Evolutionary conservation across 1,140 invertebrate species (phyloP), one percentile per base, ranked within the genome.

Genomic region (Sycophila sp.): DNA sequence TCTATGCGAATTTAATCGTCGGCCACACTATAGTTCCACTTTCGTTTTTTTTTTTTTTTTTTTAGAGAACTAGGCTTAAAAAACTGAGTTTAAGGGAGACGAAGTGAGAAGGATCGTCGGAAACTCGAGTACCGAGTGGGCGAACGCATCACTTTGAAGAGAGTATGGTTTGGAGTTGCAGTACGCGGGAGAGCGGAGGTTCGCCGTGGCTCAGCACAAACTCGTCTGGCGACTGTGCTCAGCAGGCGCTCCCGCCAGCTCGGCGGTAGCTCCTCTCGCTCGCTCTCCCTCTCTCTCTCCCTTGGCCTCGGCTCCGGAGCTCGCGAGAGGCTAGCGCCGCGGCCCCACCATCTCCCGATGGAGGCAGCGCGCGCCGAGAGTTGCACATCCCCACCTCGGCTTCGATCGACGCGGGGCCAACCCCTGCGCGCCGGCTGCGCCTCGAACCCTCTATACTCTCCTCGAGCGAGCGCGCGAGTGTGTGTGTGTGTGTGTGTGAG

Each of bases 171-270:
- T n/a, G n/a, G n/a, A n/a, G n/a, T n/a, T n/a, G n/a, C n/a, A n/a
- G n/a, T n/a, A n/a, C n/a, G n/a, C n/a, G n/a, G 72, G 75, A 73
- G 75, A 76, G 74, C 72, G 65, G 67, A 62, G 47, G 78, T 73
- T 78, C 76, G 73, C 80, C 71, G 77, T 75, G 70, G 74, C 76
- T 80, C 78, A 76, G 80, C 79, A 82, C 76, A 79, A 85, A 85
- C 83, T 80, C 83, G 83, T 85, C 83, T 85, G 6, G 32, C 22
- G 15, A 17, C 55, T 13, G n/a, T 7, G 55, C 30, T 15, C 32
- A 13, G 47, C 10, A 19, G 6, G 17, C 19, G 26, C 55, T 68
- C 73, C 70, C 49, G 56, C 45, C 26, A 19, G 8, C 19, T 75
- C 65, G 62, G 66, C 66, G 58, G 68, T 78, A 73, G 59, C 65